These are phyloP conservation scores for Lampris incognitus DNA, from an alignment of 2,113 vertebrate species.

Conservation along the genomic window DNA sequence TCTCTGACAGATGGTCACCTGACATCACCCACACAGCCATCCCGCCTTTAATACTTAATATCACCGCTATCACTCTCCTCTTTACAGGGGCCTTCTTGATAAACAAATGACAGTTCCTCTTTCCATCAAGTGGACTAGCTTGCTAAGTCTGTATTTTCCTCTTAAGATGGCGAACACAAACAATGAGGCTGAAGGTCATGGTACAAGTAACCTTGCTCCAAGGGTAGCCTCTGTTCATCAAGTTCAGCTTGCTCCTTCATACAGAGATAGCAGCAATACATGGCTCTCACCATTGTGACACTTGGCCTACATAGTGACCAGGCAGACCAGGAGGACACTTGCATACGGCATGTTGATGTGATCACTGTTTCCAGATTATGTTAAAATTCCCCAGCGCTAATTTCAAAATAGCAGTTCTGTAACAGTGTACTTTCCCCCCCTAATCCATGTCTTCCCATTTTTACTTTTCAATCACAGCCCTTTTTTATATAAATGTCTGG, in stretches of 20 bases:
- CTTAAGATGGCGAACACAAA: conserved; percentile 28
- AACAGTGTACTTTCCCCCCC: conserved; percentile 11
- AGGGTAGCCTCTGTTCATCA: conserved; percentile 71
- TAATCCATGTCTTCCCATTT: conserved; percentile 32
- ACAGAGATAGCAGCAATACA: conserved; percentile 51
- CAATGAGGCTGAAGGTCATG: conserved; percentile 43
- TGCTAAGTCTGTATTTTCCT: conserved; percentile 39
- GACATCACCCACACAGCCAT: conserved; percentile 69
- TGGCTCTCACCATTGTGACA: conserved; percentile 52
- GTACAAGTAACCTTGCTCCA: conserved; percentile 72
- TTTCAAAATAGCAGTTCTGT: conserved; percentile 12
- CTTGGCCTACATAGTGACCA: conserved; percentile 68
- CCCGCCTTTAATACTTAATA: conserved; percentile 68
- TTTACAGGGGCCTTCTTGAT: conserved; percentile 26
- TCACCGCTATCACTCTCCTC: conserved; percentile 35
- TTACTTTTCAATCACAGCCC: conserved; percentile 48
- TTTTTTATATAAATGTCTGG: neutral
- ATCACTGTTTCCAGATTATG: conserved; percentile 57
- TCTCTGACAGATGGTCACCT: conserved; percentile 75
- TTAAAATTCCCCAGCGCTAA: conserved; percentile 24
- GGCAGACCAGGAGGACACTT: conserved; percentile 59
- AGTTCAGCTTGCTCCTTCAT: conserved; percentile 57
- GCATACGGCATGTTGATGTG: conserved; percentile 47
- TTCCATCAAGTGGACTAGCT: conserved; percentile 47
- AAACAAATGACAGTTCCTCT: conserved; percentile 43